Percentiles rank a stretch among this genome's conserved stretches.
phyloP scores from a whole-genome alignment of 2,888 invertebrate species.

The Acleris literana region DNA sequence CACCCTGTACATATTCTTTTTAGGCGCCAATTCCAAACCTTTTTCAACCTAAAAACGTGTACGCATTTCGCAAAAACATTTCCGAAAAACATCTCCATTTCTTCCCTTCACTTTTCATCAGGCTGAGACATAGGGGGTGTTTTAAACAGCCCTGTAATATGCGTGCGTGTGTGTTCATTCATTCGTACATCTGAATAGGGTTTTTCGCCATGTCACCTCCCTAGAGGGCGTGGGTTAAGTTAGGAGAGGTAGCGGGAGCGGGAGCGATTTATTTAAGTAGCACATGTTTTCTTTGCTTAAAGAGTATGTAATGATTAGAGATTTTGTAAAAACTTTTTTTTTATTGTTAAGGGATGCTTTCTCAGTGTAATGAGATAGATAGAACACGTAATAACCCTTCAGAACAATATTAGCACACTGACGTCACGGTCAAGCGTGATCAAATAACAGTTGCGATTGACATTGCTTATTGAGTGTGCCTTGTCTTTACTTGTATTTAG shows the following conservation, averaged over 20 bases:
- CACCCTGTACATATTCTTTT: no score
- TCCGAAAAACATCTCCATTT: slow-evolving; percentile 9
- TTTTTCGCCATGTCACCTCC: slow-evolving; percentile 51
- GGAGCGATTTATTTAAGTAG: slow-evolving; percentile 12
- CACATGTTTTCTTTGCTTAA: no score
- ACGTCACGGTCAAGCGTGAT: no score
- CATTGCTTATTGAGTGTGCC: no score
- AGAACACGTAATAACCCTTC: no score
- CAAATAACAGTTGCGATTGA: no score
- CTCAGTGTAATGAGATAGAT: no score
- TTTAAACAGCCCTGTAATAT: slow-evolving; percentile 25
- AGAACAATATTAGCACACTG: no score
- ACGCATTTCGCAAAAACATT: background rate
- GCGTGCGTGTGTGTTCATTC: slow-evolving; percentile 32
- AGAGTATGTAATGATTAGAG: no score
- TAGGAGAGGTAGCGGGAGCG: slow-evolving; percentile 27
- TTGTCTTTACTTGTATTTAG: no score
- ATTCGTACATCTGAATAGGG: slow-evolving; percentile 47
- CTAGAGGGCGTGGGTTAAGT: slow-evolving; percentile 35
- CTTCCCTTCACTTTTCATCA: slow-evolving; percentile 33
- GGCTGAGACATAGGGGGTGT: slow-evolving; percentile 27
- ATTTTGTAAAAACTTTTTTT: no score
- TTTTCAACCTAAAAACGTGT: background rate
- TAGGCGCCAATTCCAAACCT: background rate
- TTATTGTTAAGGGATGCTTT: no score